phyloP scores from a whole-genome alignment of 64 coral and sea anemone species.

The Porites australiensis region DNA sequence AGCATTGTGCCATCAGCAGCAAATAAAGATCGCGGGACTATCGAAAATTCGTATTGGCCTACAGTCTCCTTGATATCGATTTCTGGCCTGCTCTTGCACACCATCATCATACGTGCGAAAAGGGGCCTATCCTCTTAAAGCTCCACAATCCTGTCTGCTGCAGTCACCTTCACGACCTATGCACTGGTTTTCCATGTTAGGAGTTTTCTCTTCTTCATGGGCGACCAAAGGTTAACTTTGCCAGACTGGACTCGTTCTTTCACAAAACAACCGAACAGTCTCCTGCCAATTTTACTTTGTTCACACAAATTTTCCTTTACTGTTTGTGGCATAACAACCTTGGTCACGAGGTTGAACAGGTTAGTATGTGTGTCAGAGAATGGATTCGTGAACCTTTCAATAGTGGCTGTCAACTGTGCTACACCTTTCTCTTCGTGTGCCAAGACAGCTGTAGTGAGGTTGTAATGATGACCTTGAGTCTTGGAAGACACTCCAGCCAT shows the following conservation, averaged over 20 bases:
- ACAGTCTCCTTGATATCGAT: constrained; percentile 3
- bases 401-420: constrained; percentile 35
- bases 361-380: constrained; percentile 22
- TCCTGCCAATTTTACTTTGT: too few relatives aligned
- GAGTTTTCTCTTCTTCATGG: neutral
- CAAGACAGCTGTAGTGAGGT: neutral
- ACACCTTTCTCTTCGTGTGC: constrained; percentile 42
- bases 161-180: neutral
- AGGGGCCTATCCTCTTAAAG: neutral
- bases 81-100: neutral
- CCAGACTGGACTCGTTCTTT: neutral
- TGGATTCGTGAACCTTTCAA: constrained; percentile 55
- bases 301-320: constrained; percentile 56
- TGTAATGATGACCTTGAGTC: neutral
- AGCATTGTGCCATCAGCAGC: constrained; percentile 12
- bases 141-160: neutral
- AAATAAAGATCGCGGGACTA: neutral
- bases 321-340: constrained; percentile 32
- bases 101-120: constrained; percentile 19
- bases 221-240: neutral
- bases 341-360: constrained; percentile 39
- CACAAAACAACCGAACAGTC: too few relatives aligned
- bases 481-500: neutral
- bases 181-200: constrained; percentile 26
- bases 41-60: neutral